Conservation (phyloP, 2,797 vertebrate genomes). For the Triplophysa yarkandensis region DNA sequence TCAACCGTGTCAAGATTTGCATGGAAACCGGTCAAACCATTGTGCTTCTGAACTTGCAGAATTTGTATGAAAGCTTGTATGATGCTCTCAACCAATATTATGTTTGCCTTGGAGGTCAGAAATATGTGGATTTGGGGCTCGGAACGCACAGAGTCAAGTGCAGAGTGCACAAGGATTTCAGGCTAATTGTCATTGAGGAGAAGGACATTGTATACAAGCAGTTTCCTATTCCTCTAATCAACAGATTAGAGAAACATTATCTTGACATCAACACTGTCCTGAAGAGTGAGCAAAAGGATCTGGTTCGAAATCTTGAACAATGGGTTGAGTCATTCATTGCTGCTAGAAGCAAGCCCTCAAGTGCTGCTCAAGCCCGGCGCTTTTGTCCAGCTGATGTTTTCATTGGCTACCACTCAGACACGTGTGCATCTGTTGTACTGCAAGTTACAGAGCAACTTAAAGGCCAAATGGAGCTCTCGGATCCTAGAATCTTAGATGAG, state of each 20-base stretch:
- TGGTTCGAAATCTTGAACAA: constrained; percentile 73
- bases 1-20: constrained; percentile 94
- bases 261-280: constrained; percentile 89
- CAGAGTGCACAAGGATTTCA: constrained; percentile 88
- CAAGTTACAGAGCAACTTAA: constrained; percentile 77
- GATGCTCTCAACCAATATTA: constrained; percentile 98
- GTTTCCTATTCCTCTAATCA: constrained; percentile 95
- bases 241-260: constrained; percentile 96
- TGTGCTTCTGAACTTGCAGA: constrained; percentile 93
- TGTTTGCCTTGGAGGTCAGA: constrained; percentile 90
- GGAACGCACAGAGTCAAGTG: constrained; percentile 98
- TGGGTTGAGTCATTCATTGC: constrained; percentile 81
- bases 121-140: constrained; percentile 94
- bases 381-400: constrained; percentile 85
- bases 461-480: not conserved
- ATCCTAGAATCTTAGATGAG: constrained; percentile 62
- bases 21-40: constrained; percentile 94
- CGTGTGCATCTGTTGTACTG: constrained; percentile 90
- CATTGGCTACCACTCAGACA: constrained; percentile 88
- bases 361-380: constrained; percentile 57
- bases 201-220: constrained; percentile 89
- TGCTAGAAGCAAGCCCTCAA: constrained; percentile 51
- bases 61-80: constrained; percentile 96
- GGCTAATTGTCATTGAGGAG: constrained; percentile 93
- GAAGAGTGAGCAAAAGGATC: constrained; percentile 73